Evolutionary conservation across 2,888 invertebrate genomes (phyloP).

Genomic region (Leptinotarsa peninsularis): DNA sequence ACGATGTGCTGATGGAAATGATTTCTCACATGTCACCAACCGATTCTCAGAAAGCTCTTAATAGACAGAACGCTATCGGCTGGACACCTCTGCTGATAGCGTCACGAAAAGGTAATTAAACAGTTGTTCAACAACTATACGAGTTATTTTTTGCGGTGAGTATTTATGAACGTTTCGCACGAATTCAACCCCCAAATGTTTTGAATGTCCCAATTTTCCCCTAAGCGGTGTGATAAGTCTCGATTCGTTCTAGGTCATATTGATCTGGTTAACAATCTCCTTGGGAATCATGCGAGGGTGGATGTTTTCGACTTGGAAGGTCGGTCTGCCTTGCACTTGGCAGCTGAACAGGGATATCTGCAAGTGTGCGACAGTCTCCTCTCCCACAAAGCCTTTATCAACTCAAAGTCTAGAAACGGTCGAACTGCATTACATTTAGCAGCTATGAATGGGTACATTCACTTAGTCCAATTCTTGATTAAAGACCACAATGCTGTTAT

Average conservation of each 20-base stretch:
- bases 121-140: neutral
- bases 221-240: slow-evolving; percentile 1
- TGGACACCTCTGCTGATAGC: slow-evolving; percentile 98
- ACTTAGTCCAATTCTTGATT: slow-evolving; percentile 90
- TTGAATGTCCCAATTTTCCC: slow-evolving; percentile 1
- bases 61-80: slow-evolving; percentile 92
- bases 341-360: slow-evolving; percentile 93
- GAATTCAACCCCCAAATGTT: neutral
- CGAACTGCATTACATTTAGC: slow-evolving; percentile 97
- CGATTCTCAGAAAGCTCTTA: slow-evolving; percentile 93
- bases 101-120: slow-evolving; percentile 78
- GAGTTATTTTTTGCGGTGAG: neutral
- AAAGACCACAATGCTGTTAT: slow-evolving; percentile 95
- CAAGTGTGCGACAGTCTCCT: slow-evolving; percentile 90
- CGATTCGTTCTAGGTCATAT: slow-evolving; percentile 72
- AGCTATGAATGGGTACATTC: slow-evolving; percentile 94
- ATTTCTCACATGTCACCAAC: slow-evolving; percentile 89
- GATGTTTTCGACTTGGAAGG: slow-evolving; percentile 98
- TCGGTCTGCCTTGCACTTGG: slow-evolving; percentile 93
- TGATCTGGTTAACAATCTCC: slow-evolving; percentile 89
- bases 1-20: slow-evolving; percentile 94
- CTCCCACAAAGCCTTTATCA: slow-evolving; percentile 97
- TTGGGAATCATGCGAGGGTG: slow-evolving; percentile 95
- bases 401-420: slow-evolving; percentile 97
- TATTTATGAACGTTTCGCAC: slow-evolving; percentile 5